Percentiles rank a stretch among this genome's conserved stretches.
Conservation (phyloP, 35 echinoderm and acorn worm species). For the Hemicentrotus pulcherrimus region DNA sequence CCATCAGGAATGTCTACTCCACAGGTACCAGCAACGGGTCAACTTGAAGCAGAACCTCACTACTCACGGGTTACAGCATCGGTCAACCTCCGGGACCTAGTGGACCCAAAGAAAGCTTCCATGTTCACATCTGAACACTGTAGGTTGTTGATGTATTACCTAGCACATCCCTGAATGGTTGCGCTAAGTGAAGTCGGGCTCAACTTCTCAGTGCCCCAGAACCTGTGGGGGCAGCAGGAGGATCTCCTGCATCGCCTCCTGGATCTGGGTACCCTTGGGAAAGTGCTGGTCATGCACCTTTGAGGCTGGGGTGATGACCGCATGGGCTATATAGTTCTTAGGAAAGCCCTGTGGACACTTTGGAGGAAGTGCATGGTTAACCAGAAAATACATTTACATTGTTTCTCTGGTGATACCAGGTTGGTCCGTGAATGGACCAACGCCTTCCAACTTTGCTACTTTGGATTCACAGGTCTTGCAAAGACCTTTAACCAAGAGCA, state of each 20-base stretch:
- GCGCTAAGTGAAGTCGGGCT: not conserved
- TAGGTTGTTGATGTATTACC: not conserved
- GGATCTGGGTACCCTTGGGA: not conserved
- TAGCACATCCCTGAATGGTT: not conserved
- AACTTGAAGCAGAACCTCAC: too few species aligned
- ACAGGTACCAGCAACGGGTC: not conserved
- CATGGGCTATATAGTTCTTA: not conserved
- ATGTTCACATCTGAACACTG: not conserved
- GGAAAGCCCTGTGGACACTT: not conserved
- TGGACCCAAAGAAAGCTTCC: not conserved
- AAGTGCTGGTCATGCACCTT: not conserved
- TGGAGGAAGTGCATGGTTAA: not conserved
- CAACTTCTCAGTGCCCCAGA: not conserved
- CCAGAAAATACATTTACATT: not conserved
- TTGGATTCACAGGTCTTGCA: not conserved
- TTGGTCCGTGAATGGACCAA: not conserved
- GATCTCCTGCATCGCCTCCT: not conserved
- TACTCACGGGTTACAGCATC: too few species aligned
- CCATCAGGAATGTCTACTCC: not conserved
- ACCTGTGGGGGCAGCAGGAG: not conserved
- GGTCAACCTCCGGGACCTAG: not conserved
- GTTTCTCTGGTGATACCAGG: not conserved
- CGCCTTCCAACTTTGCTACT: not conserved
- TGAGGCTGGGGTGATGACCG: not conserved
- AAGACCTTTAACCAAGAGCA: not conserved